Evolutionary conservation across 2,113 vertebrate genomes (phyloP).

Genomic region (Mesocricetus auratus): DNA sequence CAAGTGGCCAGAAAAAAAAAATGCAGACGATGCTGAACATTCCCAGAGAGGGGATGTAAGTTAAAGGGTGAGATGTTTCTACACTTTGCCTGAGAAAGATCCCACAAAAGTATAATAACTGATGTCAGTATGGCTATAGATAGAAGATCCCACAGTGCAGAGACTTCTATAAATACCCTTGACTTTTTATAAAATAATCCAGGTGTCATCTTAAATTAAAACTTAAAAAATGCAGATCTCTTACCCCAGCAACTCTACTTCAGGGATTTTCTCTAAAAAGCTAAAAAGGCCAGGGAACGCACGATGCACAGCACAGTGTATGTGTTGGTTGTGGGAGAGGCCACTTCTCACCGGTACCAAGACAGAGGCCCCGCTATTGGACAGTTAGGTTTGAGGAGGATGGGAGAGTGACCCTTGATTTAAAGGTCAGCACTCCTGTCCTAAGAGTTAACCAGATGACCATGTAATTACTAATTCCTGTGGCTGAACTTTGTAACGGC

Average conservation of each 20-base stretch:
- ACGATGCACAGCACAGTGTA: rapidly evolving
- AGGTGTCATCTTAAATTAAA: background rate
- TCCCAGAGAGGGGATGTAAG: background rate
- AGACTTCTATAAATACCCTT: background rate
- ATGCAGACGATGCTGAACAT: background rate
- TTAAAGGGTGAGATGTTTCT: background rate
- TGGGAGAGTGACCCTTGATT: rapidly evolving
- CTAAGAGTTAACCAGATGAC: background rate
- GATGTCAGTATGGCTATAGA: background rate
- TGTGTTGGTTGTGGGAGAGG: rapidly evolving
- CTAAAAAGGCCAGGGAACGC: background rate
- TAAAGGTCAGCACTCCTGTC: too few relatives aligned
- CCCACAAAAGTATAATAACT: background rate
- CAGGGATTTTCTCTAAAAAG: background rate
- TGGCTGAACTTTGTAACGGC: background rate
- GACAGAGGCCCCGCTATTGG: background rate
- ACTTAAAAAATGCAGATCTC: background rate
- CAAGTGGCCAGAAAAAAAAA: background rate
- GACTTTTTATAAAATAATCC: background rate
- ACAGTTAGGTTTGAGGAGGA: background rate
- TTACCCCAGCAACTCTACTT: background rate
- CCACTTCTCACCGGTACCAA: rapidly evolving
- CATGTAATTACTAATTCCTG: background rate
- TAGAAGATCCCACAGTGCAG: background rate
- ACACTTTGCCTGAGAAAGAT: background rate